Conservation (phyloP, 2,113 vertebrate genomes). For the Saguinus imperator region DNA sequence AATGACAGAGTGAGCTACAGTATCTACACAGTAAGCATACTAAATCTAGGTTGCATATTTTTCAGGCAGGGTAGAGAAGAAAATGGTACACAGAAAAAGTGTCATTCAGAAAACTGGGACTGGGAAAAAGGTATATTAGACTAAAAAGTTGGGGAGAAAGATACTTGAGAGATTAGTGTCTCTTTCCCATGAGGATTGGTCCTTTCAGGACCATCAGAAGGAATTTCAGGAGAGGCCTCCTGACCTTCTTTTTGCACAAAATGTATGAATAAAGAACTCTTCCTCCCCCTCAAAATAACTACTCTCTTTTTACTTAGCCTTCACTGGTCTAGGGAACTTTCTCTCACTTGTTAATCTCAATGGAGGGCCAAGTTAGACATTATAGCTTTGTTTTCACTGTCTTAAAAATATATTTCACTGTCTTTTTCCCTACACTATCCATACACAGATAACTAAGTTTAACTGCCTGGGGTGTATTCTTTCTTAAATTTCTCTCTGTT, state of each 20-base stretch:
- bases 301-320: background rate
- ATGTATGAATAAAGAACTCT: background rate
- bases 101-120: background rate
- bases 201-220: background rate
- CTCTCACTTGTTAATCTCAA: background rate
- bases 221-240: background rate
- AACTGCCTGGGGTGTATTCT: background rate
- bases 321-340: background rate
- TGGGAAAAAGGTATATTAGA: background rate
- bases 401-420: background rate
- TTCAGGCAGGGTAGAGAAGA: background rate
- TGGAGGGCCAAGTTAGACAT: background rate
- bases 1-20: background rate
- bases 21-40: background rate
- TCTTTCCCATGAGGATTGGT: background rate
- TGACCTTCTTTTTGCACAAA: background rate
- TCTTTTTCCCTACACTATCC: background rate
- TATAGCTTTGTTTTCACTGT: background rate
- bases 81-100: background rate
- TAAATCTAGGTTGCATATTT: background rate
- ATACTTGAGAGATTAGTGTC: background rate
- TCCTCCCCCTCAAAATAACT: background rate
- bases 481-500: background rate
- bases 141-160: background rate
- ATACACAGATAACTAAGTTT: background rate